Base-by-base conservation (phyloP, 37 sponge, comb jelly and placozoan genomes). In the Diacarnus erythraeanus region DNA sequence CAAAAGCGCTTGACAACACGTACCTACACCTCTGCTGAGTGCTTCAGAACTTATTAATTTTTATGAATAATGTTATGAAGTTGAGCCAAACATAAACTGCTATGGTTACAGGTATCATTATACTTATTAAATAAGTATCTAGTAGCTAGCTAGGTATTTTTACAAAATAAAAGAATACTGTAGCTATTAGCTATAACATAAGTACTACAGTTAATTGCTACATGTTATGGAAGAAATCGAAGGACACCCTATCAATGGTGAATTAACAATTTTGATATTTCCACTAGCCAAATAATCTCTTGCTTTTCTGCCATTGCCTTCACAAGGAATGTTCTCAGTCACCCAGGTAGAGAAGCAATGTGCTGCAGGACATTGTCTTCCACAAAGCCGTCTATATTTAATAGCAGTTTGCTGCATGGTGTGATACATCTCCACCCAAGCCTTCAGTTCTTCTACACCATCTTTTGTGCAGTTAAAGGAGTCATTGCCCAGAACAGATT, bases 401-500 rank as follows among this genome's bases (percentile, higher is more conserved):
- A 12, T 15, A 12, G 12, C 6, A 12, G 10, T 47, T 6, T 47
- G 10, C 51, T 15, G 12, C 51, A 47, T 12, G 12, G 6, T 47
- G 6, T 15, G 6, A 47, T 6, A 27, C 64, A 63, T 23, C 64
- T 63, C 64, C 31, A 63, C 26, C 64, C 18, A 6, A 25, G 64
- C 18, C 31, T 63, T 23, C 26, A 63, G 64, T 15, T 63, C 18
- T 4, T 63, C 31, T 23, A 27, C 64, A 23, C 6, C 64, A 23
- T 63, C 64, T 63, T 63, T 6, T 8, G 64, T 63, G 20, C 64
- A 63, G 20, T 63, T 27, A 63, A 63, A 63, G 8, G 64, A 63
- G 18, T 27, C 31, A 12, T 8, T 63, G 8, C 31, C 64, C 64
- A 63, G 8, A 12, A 63, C 8, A 8, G 18, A 27, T 27, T 27